Base-by-base conservation (phyloP, 2,888 invertebrate species). In the Uloborus plumipes region DNA sequence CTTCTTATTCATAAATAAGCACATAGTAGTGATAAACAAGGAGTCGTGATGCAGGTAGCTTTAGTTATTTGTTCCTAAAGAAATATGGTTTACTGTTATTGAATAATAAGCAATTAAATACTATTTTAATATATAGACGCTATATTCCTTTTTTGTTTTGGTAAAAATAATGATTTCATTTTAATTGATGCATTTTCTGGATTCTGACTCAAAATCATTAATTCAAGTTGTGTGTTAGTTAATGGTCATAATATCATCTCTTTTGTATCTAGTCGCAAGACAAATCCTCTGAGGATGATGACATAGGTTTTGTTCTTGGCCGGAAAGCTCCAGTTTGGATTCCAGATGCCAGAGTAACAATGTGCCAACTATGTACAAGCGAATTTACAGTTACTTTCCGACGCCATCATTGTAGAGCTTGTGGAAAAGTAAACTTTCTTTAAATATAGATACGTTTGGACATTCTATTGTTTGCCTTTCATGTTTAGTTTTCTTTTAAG, bases 371-470 rank as follows among this genome's bases (percentile, higher is more conserved):
- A 47, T 93, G 93, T 88, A 91, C 91, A 15, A 89, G 90, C 16
- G 91, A 91, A 86, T 93, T 93, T 88, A 92, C 92, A 1, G 90
- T 92, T 15, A 91, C 92, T 85, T 92, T 92, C 88, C 89, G 93
- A 77, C 90, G 93, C 84, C 93, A 93, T 87, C 93, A 93, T 88
- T 93, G 93, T 86, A 88, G 93, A 85, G 91, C 92, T 51, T 93
- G 93, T 89, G 93, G 93, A 76, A 92, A 92, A 26, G 26, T 26
- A 26, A 26, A 26, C 4, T 26, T 3, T 26, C 26, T 26, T 26
- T 26, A 26, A 26, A 26, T 26, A 26, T 26, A 26, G 26, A 26
- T 26, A 26, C 4, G 26, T 26, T 26, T 26, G 4, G 4, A 4
- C 2, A 26, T 26, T 26, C 26, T 26, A 4, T 26, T 26, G 26